Evolutionary conservation across 2,888 invertebrate genomes (phyloP).

Genomic region (Theretra japonica): DNA sequence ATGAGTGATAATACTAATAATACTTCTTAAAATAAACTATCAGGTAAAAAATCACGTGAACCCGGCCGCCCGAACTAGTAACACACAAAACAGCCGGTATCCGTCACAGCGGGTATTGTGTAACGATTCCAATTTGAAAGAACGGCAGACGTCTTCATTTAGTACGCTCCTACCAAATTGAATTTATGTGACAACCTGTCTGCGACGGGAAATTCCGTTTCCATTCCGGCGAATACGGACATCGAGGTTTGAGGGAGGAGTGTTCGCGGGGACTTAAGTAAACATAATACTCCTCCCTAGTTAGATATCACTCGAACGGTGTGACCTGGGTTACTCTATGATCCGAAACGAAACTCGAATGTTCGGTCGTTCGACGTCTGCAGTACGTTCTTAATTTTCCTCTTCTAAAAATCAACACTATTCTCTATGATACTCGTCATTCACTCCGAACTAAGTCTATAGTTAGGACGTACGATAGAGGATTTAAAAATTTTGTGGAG

Average conservation of each 20-base stretch:
- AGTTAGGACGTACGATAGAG: no score
- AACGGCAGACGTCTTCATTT: constrained; percentile 53
- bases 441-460: no score
- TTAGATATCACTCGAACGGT: no score
- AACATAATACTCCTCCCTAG: neutral
- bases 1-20: no score
- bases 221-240: constrained; percentile 38
- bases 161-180: constrained; percentile 52
- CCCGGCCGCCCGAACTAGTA: neutral
- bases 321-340: no score
- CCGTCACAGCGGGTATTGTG: constrained; percentile 36
- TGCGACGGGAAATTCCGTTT: constrained; percentile 51
- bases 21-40: neutral
- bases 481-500: no score
- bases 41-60: neutral
- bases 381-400: no score
- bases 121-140: constrained; percentile 55
- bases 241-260: neutral
- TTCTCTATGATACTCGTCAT: no score
- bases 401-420: no score
- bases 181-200: constrained; percentile 65
- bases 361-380: no score
- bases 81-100: constrained; percentile 39
- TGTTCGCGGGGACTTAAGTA: neutral
- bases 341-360: no score